Evolutionary conservation across 2,113 vertebrate species (phyloP).

Genomic region (Pollimyrus isidori): DNA sequence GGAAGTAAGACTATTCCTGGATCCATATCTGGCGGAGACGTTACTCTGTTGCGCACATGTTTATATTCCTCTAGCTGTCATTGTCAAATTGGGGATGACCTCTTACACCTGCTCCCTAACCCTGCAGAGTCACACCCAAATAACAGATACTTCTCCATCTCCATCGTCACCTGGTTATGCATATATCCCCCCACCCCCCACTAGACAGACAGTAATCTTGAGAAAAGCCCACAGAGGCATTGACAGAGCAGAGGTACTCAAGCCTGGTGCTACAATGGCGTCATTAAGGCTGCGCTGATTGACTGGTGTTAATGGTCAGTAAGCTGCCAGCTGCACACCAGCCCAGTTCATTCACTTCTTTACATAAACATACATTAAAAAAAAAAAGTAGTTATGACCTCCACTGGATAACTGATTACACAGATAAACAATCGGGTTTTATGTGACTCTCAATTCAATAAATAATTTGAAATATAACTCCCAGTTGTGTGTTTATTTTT

Average conservation of each 20-base stretch:
- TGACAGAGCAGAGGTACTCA: slow-evolving; percentile 36
- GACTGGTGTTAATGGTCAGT: slow-evolving; percentile 31
- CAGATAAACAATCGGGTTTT: slow-evolving; percentile 29
- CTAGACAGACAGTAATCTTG: neutral
- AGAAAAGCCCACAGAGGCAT: slow-evolving; percentile 18
- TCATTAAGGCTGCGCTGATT: slow-evolving; percentile 43
- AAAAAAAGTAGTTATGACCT: neutral
- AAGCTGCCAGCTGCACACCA: slow-evolving; percentile 7
- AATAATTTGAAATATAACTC: slow-evolving; percentile 16
- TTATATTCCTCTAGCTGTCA: neutral
- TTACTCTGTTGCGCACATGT: neutral
- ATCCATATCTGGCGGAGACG: neutral
- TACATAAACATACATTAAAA: slow-evolving; percentile 1
- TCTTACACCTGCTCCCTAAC: neutral
- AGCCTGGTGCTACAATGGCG: slow-evolving; percentile 25
- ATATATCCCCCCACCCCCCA: neutral
- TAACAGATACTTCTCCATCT: neutral
- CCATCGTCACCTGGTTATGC: neutral
- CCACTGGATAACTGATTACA: slow-evolving; percentile 18
- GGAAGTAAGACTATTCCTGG: neutral
- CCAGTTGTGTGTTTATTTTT: slow-evolving; percentile 14
- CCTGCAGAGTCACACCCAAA: neutral
- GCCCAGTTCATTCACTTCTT: slow-evolving; percentile 15
- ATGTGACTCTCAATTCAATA: slow-evolving; percentile 20
- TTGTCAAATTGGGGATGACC: neutral